Conservation (phyloP, 2,113 vertebrate species). For the Brienomyrus longianalis region DNA sequence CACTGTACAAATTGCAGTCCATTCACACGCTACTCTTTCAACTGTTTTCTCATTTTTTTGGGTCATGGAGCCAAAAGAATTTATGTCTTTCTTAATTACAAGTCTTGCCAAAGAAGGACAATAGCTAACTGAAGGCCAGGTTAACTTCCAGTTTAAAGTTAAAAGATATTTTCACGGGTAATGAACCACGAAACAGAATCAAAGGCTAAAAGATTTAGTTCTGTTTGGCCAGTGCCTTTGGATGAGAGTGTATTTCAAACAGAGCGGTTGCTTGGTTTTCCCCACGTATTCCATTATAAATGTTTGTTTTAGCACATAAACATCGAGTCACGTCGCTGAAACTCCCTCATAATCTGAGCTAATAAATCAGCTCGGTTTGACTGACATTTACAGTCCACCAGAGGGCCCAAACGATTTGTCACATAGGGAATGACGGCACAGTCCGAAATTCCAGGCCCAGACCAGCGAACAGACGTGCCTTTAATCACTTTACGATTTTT, state of each 20-base stretch:
- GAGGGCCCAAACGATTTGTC: conserved; percentile 3
- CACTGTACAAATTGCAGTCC: conserved; percentile 15
- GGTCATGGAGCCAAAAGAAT: not conserved
- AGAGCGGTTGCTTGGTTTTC: not conserved
- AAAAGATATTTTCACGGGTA: not conserved
- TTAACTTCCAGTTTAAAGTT: not conserved
- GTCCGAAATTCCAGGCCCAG: not conserved
- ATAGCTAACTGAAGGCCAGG: not conserved
- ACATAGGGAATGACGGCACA: not conserved
- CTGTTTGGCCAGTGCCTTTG: not conserved
- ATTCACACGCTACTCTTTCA: conserved; percentile 1
- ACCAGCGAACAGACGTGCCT: conserved; percentile 4
- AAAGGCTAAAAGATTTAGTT: not conserved
- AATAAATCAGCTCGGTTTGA: not conserved
- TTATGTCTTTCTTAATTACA: conserved; percentile 1
- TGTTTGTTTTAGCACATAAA: conserved; percentile 15
- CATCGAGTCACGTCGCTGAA: not conserved
- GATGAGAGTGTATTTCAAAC: not conserved
- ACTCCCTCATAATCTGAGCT: not conserved
- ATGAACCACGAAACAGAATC: not conserved
- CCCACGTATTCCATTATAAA: not conserved
- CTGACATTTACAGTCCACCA: conserved; percentile 11
- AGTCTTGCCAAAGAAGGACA: not conserved
- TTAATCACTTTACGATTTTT: conserved; percentile 17
- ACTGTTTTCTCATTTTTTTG: not conserved